These are phyloP conservation scores for Erethizon dorsatum DNA, from an alignment of 2,797 vertebrate genomes.

Conservation along the genomic window DNA sequence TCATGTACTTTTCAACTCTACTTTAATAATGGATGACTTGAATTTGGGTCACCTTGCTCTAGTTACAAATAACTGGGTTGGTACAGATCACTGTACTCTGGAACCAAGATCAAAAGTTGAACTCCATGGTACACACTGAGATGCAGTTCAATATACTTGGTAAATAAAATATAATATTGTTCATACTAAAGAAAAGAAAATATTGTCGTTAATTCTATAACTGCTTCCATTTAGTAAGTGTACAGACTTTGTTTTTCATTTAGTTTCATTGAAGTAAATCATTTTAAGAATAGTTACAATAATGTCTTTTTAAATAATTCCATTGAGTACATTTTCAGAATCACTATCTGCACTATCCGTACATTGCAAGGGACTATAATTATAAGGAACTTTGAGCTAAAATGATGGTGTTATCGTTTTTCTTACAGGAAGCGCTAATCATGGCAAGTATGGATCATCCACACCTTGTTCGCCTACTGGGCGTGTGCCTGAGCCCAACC, in stretches of 20 bases:
- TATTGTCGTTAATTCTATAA: not conserved
- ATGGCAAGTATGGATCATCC: conserved; percentile 99
- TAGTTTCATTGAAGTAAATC: conserved; percentile 43
- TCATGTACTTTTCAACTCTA: not conserved
- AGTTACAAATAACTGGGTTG: not conserved
- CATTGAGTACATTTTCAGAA: conserved; percentile 3
- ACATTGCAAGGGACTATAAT: not conserved
- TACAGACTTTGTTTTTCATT: not conserved
- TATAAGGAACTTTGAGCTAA: not conserved
- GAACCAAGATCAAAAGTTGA: not conserved
- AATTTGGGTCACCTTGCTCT: not conserved
- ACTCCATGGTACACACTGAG: not conserved
- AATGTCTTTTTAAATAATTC: conserved; percentile 5
- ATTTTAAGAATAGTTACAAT: not conserved
- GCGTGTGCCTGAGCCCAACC: conserved; percentile 97
- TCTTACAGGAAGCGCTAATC: conserved; percentile 96
- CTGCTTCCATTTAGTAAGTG: not conserved
- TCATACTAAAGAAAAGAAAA: not conserved
- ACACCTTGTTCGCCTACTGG: conserved; percentile 96
- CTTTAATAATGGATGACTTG: not conserved
- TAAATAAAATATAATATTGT: not conserved
- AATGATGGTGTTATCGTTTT: not conserved
- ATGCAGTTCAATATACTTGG: not conserved
- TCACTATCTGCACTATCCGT: not conserved
- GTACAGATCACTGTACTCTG: not conserved